These are phyloP conservation scores for Nothoprocta perdicaria DNA, from an alignment of 2,113 vertebrate genomes.

Conservation along the genomic window DNA sequence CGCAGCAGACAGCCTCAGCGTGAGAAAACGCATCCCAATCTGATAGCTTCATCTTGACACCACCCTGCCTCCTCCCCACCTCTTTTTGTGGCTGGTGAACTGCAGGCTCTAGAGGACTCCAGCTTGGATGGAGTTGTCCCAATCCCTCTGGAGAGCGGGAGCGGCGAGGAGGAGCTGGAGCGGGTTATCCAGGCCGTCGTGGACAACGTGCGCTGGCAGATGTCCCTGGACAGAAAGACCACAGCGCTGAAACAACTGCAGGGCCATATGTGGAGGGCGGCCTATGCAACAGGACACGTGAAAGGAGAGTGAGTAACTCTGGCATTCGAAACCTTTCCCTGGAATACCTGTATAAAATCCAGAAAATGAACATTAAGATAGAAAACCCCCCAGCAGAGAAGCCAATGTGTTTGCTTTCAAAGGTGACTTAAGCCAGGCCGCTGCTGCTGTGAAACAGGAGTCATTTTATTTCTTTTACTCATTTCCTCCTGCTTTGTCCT, in stretches of 20 bases:
- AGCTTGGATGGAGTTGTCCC: slow-evolving; percentile 85
- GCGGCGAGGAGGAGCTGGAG: slow-evolving; percentile 84
- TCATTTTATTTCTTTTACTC: background rate
- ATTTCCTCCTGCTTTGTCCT: background rate
- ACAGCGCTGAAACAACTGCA: slow-evolving; percentile 94
- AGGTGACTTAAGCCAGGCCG: background rate
- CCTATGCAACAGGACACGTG: slow-evolving; percentile 86
- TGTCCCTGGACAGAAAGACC: slow-evolving; percentile 95
- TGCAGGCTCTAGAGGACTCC: slow-evolving; percentile 91
- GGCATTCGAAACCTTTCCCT: background rate
- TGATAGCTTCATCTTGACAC: background rate
- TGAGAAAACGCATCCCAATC: background rate
- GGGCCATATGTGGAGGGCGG: slow-evolving; percentile 95
- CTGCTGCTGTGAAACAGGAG: background rate
- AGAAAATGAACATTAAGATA: background rate
- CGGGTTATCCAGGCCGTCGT: slow-evolving; percentile 88
- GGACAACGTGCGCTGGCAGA: slow-evolving; percentile 94
- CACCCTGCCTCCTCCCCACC: background rate
- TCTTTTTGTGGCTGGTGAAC: background rate
- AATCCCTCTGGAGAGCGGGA: slow-evolving; percentile 84
- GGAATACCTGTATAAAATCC: background rate
- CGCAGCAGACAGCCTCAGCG: background rate
- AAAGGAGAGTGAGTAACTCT: slow-evolving; percentile 92
- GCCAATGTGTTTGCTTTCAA: accelerated
- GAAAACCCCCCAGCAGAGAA: background rate